These are phyloP conservation scores for Drosophila sturtevanti DNA, from an alignment of 1,140 invertebrate genomes.

Conservation along the genomic window DNA sequence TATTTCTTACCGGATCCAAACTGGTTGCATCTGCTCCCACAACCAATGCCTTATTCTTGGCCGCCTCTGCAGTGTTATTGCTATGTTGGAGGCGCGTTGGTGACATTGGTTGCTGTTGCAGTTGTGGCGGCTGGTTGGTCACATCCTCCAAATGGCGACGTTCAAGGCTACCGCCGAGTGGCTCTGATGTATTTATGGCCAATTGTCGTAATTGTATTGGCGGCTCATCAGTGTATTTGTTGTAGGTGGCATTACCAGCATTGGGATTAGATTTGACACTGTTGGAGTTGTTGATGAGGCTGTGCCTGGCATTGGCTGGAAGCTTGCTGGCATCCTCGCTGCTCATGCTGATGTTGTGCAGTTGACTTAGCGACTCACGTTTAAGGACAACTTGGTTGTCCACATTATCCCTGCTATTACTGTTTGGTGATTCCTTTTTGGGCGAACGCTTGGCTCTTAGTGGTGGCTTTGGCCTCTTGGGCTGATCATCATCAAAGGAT, in stretches of 20 bases:
- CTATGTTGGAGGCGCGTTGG: conserved; percentile 67
- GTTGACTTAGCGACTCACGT: conserved; percentile 83
- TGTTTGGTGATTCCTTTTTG: conserved; percentile 86
- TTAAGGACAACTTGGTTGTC: conserved; percentile 73
- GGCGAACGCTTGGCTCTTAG: conserved; percentile 90
- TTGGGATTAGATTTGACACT: conserved; percentile 50
- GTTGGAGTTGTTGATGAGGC: conserved; percentile 48
- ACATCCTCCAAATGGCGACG: conserved; percentile 71
- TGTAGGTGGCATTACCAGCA: conserved; percentile 75
- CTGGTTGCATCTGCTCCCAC: conserved; percentile 87
- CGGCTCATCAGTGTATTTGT: conserved; percentile 79
- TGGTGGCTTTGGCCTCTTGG: conserved; percentile 94
- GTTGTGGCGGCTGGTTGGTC: conserved; percentile 60
- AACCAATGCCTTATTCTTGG: conserved; percentile 86
- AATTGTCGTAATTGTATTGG: conserved; percentile 73
- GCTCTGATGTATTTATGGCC: conserved; percentile 36
- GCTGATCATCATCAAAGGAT: conserved; percentile 93
- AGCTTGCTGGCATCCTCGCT: conserved; percentile 50
- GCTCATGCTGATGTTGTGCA: conserved; percentile 67
- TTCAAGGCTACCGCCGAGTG: conserved; percentile 35
- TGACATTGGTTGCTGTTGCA: conserved; percentile 47
- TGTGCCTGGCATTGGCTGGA: conserved; percentile 29
- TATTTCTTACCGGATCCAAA: conserved; percentile 87
- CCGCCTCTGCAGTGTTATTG: conserved; percentile 74
- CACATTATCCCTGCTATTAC: conserved; percentile 73